phyloP scores from a whole-genome alignment of 2,113 vertebrate genomes.

The Misgurnus mizolepis region DNA sequence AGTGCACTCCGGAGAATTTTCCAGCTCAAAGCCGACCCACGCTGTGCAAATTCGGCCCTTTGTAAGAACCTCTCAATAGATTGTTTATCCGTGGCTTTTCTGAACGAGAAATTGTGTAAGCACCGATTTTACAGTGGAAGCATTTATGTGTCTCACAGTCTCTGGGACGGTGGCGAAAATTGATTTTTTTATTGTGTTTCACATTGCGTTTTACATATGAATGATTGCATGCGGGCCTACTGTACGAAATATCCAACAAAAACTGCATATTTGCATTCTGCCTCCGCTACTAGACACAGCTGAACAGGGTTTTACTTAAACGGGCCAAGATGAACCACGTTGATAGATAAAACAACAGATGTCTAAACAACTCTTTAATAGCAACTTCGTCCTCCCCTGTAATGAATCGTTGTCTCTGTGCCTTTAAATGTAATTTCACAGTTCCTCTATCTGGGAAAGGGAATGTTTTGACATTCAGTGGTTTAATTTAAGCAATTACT shows the following conservation, averaged over 20 bases:
- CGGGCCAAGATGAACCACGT: background rate
- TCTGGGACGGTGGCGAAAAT: background rate
- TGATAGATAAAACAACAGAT: slow-evolving; percentile 14
- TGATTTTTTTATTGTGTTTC: background rate
- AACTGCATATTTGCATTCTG: slow-evolving; percentile 1
- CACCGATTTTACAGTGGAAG: background rate
- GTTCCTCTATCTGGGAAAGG: slow-evolving; percentile 3
- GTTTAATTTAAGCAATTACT: slow-evolving; percentile 26
- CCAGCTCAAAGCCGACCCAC: background rate
- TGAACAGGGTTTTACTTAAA: background rate
- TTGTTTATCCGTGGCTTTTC: background rate
- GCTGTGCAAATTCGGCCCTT: background rate
- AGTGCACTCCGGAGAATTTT: background rate
- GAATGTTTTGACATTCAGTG: slow-evolving; percentile 21
- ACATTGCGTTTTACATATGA: background rate
- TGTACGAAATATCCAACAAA: no score
- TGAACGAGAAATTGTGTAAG: background rate
- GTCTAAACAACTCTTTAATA: slow-evolving; percentile 29
- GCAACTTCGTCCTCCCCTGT: background rate
- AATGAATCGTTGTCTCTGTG: slow-evolving; percentile 11
- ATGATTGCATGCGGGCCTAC: background rate
- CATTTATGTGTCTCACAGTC: background rate
- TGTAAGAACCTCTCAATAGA: background rate
- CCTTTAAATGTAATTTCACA: slow-evolving; percentile 12
- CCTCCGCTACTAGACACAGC: background rate